Evolutionary conservation across 2,888 invertebrate genomes (phyloP), one percentile per base, ranked within the genome.

Genomic region (Copidosoma aretas): DNA sequence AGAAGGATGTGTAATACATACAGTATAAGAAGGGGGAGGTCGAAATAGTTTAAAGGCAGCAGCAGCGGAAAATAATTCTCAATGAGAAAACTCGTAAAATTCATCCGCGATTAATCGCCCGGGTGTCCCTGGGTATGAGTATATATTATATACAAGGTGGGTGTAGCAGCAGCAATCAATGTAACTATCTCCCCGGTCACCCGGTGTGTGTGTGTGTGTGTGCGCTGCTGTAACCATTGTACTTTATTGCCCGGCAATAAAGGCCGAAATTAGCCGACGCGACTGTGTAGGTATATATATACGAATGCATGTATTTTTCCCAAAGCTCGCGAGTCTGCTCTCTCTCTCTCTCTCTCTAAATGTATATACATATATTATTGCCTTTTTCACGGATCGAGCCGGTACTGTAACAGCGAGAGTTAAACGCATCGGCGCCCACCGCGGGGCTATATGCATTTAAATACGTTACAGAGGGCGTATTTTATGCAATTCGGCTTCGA

Each of bases 211-310:
- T 10, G 51, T 19, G 51, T 14, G 51, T 32, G 10, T 19, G 14
- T 14, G 15, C 1, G 54, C 54, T 24, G 32, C 32, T 4, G 17
- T n/a, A 24, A 19, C 63, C 22, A 53, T 64, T 43, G 60, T 46
- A 46, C 53, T 54, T 59, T 65, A 65, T 25, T 19, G 59, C 46
- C 3, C 53, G 53, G 46, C 64, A 58, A 64, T 64, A 64, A 58
- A 63, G 22, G 49, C 21, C 58, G 64, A 64, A 64, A 64, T 64
- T 64, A 64, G 64, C 58, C 51, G 58, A 24, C 32, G 54, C 15
- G 19, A 19, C 32, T 32, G 32, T 32, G 8, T 8, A 32, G 3
- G 8, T 8, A 32, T 8, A 32, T 8, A 8, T 32, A 32, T 32
- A 32, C 32, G 32, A 5, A 32, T 32, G 32, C 8, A 32, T 54